These are phyloP conservation scores for Acipenser ruthenus DNA, from an alignment of 2,797 vertebrate genomes.

Conservation along the genomic window DNA sequence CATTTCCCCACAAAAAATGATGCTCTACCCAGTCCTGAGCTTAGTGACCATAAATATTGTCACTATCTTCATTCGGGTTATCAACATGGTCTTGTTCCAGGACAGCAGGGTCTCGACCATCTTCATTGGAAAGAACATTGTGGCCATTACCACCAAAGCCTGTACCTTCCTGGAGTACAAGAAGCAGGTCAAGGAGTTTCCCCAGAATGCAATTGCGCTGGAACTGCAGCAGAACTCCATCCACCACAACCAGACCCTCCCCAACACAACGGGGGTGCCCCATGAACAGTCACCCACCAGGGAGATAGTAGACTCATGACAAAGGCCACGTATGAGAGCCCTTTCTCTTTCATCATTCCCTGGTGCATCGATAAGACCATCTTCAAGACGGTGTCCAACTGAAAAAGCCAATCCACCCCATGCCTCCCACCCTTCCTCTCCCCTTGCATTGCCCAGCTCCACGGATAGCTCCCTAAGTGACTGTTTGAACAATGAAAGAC, in stretches of 20 bases:
- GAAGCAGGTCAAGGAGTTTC: conserved; percentile 87
- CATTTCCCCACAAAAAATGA: conserved; percentile 95
- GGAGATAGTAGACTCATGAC: conserved; percentile 88
- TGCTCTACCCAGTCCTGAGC: conserved; percentile 94
- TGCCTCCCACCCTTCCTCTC: not conserved
- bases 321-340: conserved; percentile 4
- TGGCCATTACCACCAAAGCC: conserved; percentile 89
- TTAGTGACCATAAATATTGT: conserved; percentile 95
- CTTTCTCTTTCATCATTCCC: not conserved
- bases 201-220: conserved; percentile 81
- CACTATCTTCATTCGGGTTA: conserved; percentile 88
- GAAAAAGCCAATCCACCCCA: accelerated
- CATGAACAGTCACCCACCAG: conserved; percentile 80
- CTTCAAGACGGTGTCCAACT: conserved; percentile 19
- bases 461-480: not conserved
- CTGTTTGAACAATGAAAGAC: not conserved
- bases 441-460: not conserved
- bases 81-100: conserved; percentile 94
- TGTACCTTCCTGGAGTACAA: conserved; percentile 95
- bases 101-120: conserved; percentile 98
- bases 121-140: conserved; percentile 95
- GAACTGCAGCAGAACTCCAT: conserved; percentile 88
- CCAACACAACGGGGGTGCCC: conserved; percentile 72
- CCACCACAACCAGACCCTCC: conserved; percentile 72
- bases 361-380: not conserved